Conservation (phyloP, 2,113 vertebrate genomes). For the Phocoena phocoena region DNA sequence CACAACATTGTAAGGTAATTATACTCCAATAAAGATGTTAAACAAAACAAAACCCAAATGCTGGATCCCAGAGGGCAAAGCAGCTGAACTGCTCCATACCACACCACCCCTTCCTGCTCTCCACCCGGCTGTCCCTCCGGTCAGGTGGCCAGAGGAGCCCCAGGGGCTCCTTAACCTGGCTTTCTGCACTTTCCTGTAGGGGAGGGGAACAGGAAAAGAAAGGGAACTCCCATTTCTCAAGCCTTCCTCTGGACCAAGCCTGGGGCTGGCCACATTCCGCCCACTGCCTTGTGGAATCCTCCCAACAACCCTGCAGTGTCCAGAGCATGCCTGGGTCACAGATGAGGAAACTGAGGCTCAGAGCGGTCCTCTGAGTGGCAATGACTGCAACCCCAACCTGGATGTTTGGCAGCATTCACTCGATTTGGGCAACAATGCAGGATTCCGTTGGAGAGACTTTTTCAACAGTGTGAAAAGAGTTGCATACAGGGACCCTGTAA, state of each 20-base stretch:
- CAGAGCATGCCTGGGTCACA: background rate
- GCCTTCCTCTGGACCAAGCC: background rate
- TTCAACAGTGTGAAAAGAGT: background rate
- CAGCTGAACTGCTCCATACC: background rate
- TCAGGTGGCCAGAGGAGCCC: background rate
- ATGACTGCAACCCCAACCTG: background rate
- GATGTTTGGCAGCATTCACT: background rate
- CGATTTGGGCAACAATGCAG: background rate
- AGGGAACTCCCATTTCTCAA: background rate
- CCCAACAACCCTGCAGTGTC: background rate
- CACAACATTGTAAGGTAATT: no score
- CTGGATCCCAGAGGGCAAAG: background rate
- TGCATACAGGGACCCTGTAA: background rate
- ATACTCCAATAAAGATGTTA: no score
- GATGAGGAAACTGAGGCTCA: background rate
- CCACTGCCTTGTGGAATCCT: background rate
- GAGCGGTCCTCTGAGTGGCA: background rate
- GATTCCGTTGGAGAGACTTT: background rate
- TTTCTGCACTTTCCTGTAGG: background rate
- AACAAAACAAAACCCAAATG: background rate
- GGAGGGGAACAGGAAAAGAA: conserved; percentile 14
- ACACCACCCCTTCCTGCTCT: conserved; percentile 17
- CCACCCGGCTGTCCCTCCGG: background rate
- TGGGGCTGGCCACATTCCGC: background rate
- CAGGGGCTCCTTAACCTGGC: background rate